These are phyloP conservation scores for Otus scops DNA, from an alignment of 2,797 vertebrate species.

Conservation along the genomic window DNA sequence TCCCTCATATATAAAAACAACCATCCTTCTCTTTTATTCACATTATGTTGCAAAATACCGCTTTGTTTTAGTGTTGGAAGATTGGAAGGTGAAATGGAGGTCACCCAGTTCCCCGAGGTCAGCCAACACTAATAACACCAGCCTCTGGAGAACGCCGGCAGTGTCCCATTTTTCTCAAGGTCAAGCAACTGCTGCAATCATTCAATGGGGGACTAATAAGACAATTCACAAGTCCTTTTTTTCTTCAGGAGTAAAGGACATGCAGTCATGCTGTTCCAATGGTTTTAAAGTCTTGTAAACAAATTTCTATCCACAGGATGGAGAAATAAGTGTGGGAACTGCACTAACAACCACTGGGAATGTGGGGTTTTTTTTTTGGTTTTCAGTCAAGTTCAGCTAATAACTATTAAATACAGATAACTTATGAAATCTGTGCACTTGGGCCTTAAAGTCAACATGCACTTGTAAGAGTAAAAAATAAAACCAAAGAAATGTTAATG, in stretches of 20 bases:
- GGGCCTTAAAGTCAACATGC: neutral
- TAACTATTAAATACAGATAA: neutral
- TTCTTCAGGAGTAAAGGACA: neutral
- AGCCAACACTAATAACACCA: constrained; percentile 37
- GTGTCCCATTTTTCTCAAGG: constrained; percentile 27
- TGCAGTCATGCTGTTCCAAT: neutral
- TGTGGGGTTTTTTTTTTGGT: neutral
- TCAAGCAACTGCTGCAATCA: constrained; percentile 31
- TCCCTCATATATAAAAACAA: neutral
- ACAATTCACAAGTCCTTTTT: constrained; percentile 1
- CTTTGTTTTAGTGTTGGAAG: constrained; percentile 6
- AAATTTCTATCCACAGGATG: neutral
- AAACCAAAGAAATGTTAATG: neutral
- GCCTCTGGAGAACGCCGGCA: neutral
- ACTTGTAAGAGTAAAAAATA: neutral
- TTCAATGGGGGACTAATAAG: constrained; percentile 40
- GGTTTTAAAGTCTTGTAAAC: neutral
- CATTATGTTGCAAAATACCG: neutral
- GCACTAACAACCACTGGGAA: neutral
- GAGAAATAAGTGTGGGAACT: neutral
- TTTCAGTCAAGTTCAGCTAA: neutral
- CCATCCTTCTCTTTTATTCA: neutral
- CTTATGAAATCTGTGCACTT: neutral
- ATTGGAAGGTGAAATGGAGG: constrained; percentile 50
- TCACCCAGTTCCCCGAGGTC: neutral